Evolutionary conservation across 2,797 vertebrate genomes (phyloP).

Genomic region (Apogon hyalosoma): DNA sequence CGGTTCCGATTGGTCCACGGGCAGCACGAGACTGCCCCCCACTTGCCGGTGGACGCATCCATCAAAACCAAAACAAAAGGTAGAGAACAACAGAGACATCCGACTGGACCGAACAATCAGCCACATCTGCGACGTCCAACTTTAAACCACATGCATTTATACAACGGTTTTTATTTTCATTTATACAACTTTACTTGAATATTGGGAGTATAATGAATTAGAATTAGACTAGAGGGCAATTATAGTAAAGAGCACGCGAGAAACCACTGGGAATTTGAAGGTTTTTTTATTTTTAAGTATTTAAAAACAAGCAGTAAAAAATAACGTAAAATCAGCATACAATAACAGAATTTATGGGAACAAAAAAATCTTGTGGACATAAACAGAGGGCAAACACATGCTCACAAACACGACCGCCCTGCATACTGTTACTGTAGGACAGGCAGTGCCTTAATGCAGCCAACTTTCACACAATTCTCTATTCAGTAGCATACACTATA

Average conservation of each 20-base stretch:
- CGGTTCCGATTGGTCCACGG: slow-evolving; percentile 68
- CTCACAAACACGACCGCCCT: slow-evolving; percentile 53
- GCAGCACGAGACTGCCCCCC: background rate
- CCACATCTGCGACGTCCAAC: background rate
- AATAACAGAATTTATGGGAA: slow-evolving; percentile 71
- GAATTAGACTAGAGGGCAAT: background rate
- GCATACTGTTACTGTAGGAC: slow-evolving; percentile 50
- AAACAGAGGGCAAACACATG: slow-evolving; percentile 51
- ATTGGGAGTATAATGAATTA: no score
- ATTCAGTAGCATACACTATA: slow-evolving; percentile 69
- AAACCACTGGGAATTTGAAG: slow-evolving; percentile 51
- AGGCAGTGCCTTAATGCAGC: slow-evolving; percentile 59
- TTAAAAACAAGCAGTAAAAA: slow-evolving; percentile 90
- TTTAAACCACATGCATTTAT: no score
- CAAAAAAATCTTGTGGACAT: slow-evolving; percentile 44
- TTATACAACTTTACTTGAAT: no score
- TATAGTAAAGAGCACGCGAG: background rate
- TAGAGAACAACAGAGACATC: background rate
- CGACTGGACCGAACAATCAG: background rate
- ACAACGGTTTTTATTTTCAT: no score
- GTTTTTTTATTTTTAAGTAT: slow-evolving; percentile 85
- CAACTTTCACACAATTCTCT: slow-evolving; percentile 59
- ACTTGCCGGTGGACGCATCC: slow-evolving; percentile 40
- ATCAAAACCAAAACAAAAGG: slow-evolving; percentile 49
- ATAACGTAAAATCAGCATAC: slow-evolving; percentile 71